Conservation (phyloP, 2,888 invertebrate genomes). For the Chromoteleia sp. region DNA sequence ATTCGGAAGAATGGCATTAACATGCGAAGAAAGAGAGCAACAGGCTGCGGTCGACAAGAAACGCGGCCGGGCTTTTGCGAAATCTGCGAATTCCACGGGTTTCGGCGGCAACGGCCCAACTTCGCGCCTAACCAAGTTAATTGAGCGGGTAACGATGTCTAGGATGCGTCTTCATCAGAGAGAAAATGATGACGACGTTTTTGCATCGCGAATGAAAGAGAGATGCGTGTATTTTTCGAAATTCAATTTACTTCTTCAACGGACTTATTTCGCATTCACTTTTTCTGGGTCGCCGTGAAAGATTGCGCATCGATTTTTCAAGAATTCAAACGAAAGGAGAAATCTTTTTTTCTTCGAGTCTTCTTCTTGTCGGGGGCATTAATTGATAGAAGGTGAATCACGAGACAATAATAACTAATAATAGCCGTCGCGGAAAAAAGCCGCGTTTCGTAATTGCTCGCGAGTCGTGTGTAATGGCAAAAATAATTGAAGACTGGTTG, state of each 20-base stretch:
- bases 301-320: constrained; percentile 24
- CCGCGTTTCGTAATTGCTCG: constrained; percentile 26
- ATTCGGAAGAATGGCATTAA: constrained; percentile 81
- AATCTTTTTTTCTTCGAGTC: constrained; percentile 2
- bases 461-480: constrained; percentile 33
- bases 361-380: background rate
- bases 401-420: constrained; percentile 39
- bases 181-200: constrained; percentile 24
- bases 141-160: constrained; percentile 74
- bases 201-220: constrained; percentile 27
- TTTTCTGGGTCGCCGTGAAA: constrained; percentile 25
- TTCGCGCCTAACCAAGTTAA: constrained; percentile 76
- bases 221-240: constrained; percentile 38
- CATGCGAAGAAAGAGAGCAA: constrained; percentile 72
- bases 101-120: constrained; percentile 74
- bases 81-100: constrained; percentile 73
- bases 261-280: constrained; percentile 39
- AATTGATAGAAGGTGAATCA: constrained; percentile 28
- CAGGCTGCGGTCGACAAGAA: constrained; percentile 71
- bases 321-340: constrained; percentile 16
- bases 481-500: constrained; percentile 54
- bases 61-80: constrained; percentile 71
- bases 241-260: constrained; percentile 50
- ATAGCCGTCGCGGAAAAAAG: constrained; percentile 26
- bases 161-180: constrained; percentile 71